These are phyloP conservation scores for Podocnemis expansa DNA, from an alignment of 2,113 vertebrate species.

Conservation along the genomic window DNA sequence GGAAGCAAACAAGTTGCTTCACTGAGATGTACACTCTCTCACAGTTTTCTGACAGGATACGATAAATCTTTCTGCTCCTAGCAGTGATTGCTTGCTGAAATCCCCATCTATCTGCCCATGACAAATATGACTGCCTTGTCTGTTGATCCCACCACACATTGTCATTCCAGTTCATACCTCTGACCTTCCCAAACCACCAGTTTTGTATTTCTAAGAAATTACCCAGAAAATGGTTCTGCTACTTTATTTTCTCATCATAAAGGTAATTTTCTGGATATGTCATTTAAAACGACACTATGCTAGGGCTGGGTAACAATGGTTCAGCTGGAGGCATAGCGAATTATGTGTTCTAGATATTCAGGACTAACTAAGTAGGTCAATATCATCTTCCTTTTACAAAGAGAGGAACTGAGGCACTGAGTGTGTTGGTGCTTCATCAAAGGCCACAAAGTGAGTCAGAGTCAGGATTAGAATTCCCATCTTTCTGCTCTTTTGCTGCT, in stretches of 20 bases:
- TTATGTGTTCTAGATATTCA: not conserved
- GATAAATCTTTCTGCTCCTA: conserved; percentile 38
- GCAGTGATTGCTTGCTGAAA: conserved; percentile 23
- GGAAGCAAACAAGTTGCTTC: conserved; percentile 51
- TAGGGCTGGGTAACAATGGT: not conserved
- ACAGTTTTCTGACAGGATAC: conserved; percentile 45
- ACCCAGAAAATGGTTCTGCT: not conserved
- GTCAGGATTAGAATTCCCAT: not conserved
- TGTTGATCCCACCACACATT: not conserved
- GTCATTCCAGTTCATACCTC: not conserved
- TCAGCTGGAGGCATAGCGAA: not conserved
- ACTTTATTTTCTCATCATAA: not conserved
- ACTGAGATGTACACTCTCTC: conserved; percentile 26
- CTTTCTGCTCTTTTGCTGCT: not conserved
- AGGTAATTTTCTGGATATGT: not conserved
- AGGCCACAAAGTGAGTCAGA: accelerated
- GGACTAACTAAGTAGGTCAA: not conserved
- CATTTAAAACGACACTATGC: accelerated
- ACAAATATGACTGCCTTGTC: conserved; percentile 9
- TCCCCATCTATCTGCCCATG: conserved; percentile 26
- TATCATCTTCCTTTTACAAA: not conserved
- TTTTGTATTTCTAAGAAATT: not conserved
- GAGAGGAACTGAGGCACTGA: not conserved
- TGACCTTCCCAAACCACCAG: not conserved
- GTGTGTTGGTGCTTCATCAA: not conserved